These are phyloP conservation scores for Typhlomys cinereus DNA, from an alignment of 2,113 vertebrate species.

Conservation along the genomic window DNA sequence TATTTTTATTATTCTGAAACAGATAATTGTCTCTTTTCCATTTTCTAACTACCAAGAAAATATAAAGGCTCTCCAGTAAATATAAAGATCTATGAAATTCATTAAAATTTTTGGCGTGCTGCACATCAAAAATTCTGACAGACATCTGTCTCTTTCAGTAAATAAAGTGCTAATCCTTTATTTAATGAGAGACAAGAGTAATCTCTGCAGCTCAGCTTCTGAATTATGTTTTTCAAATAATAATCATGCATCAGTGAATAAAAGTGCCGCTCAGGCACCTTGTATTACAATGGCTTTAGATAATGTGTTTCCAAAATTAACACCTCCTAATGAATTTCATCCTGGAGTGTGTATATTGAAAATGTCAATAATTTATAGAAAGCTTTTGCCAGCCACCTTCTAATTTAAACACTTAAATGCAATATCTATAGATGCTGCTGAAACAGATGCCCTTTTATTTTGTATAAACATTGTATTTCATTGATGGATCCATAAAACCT, in stretches of 20 bases:
- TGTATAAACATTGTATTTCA: slow-evolving; percentile 64
- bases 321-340: slow-evolving; percentile 78
- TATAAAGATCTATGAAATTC: not conserved
- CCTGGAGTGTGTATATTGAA: slow-evolving; percentile 71
- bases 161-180: slow-evolving; percentile 84
- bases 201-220: slow-evolving; percentile 81
- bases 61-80: slow-evolving; percentile 52
- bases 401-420: slow-evolving; percentile 79
- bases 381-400: slow-evolving; percentile 64
- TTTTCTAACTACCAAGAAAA: slow-evolving; percentile 43
- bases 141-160: slow-evolving; percentile 75
- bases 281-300: slow-evolving; percentile 66
- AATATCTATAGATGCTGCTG: slow-evolving; percentile 72
- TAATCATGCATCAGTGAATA: slow-evolving; percentile 59
- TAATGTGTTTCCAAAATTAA: slow-evolving; percentile 73
- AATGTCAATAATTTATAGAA: slow-evolving; percentile 82
- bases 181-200: slow-evolving; percentile 87
- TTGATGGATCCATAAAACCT: slow-evolving; percentile 76
- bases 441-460: slow-evolving; percentile 67
- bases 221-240: slow-evolving; percentile 76
- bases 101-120: slow-evolving; percentile 42
- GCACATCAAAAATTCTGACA: slow-evolving; percentile 68
- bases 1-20: slow-evolving; percentile 44
- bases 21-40: slow-evolving; percentile 31
- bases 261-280: slow-evolving; percentile 52